Base-by-base conservation (phyloP, 2,113 vertebrate species). In the Mormyrus iriodes region DNA sequence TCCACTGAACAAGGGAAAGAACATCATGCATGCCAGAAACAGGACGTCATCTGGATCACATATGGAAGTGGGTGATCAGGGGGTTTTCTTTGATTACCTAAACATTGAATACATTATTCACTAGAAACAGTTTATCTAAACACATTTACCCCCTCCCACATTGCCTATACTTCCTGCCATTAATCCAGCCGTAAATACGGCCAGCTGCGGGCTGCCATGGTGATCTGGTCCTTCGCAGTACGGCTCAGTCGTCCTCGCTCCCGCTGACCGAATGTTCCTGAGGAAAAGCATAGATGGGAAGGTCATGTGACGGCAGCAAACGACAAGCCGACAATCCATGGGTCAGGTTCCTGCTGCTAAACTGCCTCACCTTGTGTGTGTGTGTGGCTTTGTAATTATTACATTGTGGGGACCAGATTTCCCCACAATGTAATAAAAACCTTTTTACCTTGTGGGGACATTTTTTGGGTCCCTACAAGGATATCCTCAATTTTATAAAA, bases 211-310 rank as follows among this genome's bases (percentile, higher is more conserved):
- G 61, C 35, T 46, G n/a, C n/a, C 12, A 24, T 48, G 51, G 24
- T 42, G 79, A 46, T 46, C 21, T 46, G 76, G 79, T 31, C 51
- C 79, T 44, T 13, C 48, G 13, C 6, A 27, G 27, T 19, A 35
- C 10, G 10, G 13, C 90, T 94, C 94, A 96, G 92, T 97, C 96
- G 61, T 96, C 96, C 90, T 96, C 96, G 0, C 95, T 97, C 93
- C 95, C 95, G 91, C 94, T 96, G 93, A 94, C 95, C 53, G 96
- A 97, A 90, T 95, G 96, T 55, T 96, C 96, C 96, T 97, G 90
- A 52, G 91, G 88, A 86, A 61, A 86, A 85, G 17, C 8, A 46
- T 0, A 21, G 58, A 44, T 42, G 88, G 7, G n/a, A 19, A 19
- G 48, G 88, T 79, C 31, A 82, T 8, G 15, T 76, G 58, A 51